Percentiles rank a stretch among this genome's conserved stretches.
phyloP scores from a whole-genome alignment of 1,140 invertebrate genomes.

The fruit fly (Drosophila melanogaster) region DNA sequence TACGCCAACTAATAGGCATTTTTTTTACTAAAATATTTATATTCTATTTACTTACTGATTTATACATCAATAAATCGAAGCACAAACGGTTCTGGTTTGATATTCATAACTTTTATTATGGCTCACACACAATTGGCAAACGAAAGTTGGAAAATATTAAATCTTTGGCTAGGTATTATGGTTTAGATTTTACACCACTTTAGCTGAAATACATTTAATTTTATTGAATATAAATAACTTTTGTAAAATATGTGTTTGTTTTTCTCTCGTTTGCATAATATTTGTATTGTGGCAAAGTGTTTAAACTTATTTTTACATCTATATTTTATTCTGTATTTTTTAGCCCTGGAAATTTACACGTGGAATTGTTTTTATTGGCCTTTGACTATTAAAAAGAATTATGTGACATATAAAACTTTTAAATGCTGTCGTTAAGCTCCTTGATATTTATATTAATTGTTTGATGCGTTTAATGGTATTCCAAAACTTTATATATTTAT shows the following conservation, averaged over 20 bases:
- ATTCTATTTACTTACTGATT: no score
- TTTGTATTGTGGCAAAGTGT: constrained; percentile 8
- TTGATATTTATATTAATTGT: constrained; percentile 16
- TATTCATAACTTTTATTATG: constrained; percentile 48
- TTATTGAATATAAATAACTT: constrained; percentile 14
- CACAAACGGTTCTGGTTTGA: neutral
- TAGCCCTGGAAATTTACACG: constrained; percentile 15
- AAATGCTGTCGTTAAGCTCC: constrained; percentile 49
- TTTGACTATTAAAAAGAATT: constrained; percentile 24
- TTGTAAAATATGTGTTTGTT: constrained; percentile 22
- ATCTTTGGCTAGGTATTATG: constrained; percentile 56
- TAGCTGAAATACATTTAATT: constrained; percentile 13
- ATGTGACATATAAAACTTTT: constrained; percentile 25
- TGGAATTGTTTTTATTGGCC: constrained; percentile 28
- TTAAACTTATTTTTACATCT: constrained; percentile 16
- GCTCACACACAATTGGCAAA: constrained; percentile 52
- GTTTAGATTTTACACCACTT: constrained; percentile 12
- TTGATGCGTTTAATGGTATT: constrained; percentile 6
- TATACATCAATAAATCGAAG: neutral
- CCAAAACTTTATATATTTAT: constrained; percentile 4
- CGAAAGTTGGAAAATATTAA: constrained; percentile 65
- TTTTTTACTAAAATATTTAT: no score
- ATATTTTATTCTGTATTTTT: constrained; percentile 25
- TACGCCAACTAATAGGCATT: neutral
- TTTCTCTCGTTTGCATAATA: neutral